Base-by-base conservation (phyloP, 2,888 invertebrate genomes). In the Lycophotia porphyrea region DNA sequence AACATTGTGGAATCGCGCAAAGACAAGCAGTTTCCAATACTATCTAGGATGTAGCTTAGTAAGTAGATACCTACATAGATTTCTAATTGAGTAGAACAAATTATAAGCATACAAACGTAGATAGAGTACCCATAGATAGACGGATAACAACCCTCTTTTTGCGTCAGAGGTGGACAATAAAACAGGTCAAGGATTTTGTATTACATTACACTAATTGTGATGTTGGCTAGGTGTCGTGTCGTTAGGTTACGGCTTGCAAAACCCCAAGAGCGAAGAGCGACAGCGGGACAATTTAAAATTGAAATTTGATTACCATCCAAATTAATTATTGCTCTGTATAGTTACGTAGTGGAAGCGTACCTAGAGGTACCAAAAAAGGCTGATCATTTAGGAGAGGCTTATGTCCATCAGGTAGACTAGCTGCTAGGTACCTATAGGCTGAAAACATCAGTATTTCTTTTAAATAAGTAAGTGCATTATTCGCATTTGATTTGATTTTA, bases 141-240 rank as follows among this genome's bases (percentile, higher is more conserved):
- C 63, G 39, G 34, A n/a, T 15, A 72, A 15, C 34, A 55, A 1
- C n/a, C 42, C 21, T 34, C 55, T 34, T 71, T 52, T 55, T 44
- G 55, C 49, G 49, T 60, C 70, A 27, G 18, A 60, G 60, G 8
- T n/a, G 36, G n/a, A 49, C 13, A 74, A 42, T 39, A 21, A 78
- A 72, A 49, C 64, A 49, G 63, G 72, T 79, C 77, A 79, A 78
- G 79, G 58, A 42, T 34, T 47, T 71, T 36, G 58, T 27, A 79
- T 64, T 79, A 58, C 27, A 49, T 69, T 77, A 69, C 63, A 63
- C n/a, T 63, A 63, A 39, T 60, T 63, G 63, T 18, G 8, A 27
- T 71, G 55, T 65, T 65, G 64, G 58, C 39, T 42, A 58, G 52
- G n/a, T 13, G 21, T 42, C 24, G n/a, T 13, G 21, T 42, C 24